These are phyloP conservation scores for Asobara japonica DNA, from an alignment of 1,140 invertebrate species.

Conservation along the genomic window DNA sequence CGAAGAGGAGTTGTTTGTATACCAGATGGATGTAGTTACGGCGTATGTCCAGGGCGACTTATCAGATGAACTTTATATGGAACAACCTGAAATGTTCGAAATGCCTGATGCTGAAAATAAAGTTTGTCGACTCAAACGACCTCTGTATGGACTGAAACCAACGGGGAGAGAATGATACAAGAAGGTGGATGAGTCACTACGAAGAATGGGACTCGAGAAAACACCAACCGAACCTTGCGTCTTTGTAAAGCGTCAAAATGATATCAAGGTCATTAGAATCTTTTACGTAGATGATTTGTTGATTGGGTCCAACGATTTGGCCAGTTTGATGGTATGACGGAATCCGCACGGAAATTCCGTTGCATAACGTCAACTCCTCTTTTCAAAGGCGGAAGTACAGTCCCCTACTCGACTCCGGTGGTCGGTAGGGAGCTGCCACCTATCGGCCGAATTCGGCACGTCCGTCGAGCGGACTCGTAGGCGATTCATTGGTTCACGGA, in stretches of 20 bases:
- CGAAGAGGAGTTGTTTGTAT: constrained; percentile 35
- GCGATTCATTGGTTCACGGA: too few species aligned
- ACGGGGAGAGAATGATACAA: constrained; percentile 57
- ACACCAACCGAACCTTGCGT: constrained; percentile 24
- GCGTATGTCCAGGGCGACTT: constrained; percentile 60
- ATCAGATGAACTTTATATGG: constrained; percentile 57
- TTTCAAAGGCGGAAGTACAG: too few species aligned
- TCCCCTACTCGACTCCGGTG: too few species aligned
- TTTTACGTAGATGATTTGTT: constrained; percentile 41
- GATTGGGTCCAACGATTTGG: not conserved
- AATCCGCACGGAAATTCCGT: too few species aligned
- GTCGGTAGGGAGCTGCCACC: too few species aligned
- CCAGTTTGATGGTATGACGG: too few species aligned
- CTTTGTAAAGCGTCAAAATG: constrained; percentile 10
- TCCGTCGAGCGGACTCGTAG: too few species aligned
- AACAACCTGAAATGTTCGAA: constrained; percentile 54
- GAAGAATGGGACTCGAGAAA: constrained; percentile 3
- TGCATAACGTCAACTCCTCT: too few species aligned
- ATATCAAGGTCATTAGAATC: not conserved
- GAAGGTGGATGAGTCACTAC: constrained; percentile 34
- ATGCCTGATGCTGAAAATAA: constrained; percentile 20
- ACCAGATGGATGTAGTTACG: constrained; percentile 53
- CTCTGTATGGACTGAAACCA: constrained; percentile 62
- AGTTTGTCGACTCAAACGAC: constrained; percentile 51
- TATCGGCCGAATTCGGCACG: too few species aligned